These are phyloP conservation scores for Laothoe populi DNA, from an alignment of 2,888 invertebrate species.

Conservation along the genomic window DNA sequence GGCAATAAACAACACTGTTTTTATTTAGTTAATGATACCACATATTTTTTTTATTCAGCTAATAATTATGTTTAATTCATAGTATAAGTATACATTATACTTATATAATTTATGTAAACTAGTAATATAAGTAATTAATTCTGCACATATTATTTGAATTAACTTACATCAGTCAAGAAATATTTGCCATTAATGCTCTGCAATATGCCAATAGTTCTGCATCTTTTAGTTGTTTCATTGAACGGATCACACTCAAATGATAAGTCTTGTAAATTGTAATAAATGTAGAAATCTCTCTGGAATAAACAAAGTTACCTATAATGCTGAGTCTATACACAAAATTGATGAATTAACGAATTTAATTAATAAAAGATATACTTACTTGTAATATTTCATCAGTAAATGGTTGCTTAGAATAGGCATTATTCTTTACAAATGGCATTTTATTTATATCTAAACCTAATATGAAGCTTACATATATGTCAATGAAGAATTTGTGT, in stretches of 20 bases:
- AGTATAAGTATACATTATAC: too few species aligned
- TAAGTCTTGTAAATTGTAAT: conserved; percentile 51
- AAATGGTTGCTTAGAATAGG: conserved; percentile 55
- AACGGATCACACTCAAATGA: conserved; percentile 42
- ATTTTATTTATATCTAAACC: conserved; percentile 34
- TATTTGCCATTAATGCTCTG: conserved; percentile 62
- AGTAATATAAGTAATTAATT: neutral
- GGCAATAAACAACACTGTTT: too few species aligned
- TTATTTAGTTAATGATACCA: too few species aligned
- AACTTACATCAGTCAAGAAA: conserved; percentile 62
- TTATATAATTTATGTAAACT: neutral
- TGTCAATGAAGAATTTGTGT: too few species aligned
- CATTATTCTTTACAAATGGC: conserved; percentile 44
- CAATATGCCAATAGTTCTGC: conserved; percentile 66
- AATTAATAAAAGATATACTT: conserved; percentile 34
- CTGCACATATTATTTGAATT: neutral
- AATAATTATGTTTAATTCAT: too few species aligned
- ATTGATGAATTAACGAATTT: too few species aligned
- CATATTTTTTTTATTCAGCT: too few species aligned
- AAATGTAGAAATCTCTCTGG: conserved; percentile 63
- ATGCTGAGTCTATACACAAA: too few species aligned
- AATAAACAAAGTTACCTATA: conserved; percentile 35
- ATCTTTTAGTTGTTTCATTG: conserved; percentile 49
- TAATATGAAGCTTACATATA: neutral
- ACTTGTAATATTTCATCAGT: conserved; percentile 53